Evolutionary conservation across 2,797 vertebrate genomes (phyloP).

Genomic region (Alosa sapidissima): DNA sequence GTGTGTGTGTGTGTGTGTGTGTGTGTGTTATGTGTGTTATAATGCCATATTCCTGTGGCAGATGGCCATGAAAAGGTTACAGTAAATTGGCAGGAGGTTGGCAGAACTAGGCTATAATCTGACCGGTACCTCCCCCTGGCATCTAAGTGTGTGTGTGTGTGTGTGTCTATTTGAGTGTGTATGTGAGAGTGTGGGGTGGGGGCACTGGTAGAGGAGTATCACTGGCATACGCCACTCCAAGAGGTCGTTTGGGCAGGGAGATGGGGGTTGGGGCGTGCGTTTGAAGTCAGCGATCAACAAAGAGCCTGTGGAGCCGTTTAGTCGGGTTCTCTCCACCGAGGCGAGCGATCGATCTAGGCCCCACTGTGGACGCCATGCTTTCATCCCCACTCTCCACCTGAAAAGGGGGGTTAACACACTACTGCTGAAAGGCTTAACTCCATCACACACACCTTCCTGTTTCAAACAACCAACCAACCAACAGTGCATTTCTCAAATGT

Average conservation of each 20-base stretch:
- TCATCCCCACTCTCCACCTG: background rate
- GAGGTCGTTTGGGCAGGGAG: slow-evolving; percentile 5
- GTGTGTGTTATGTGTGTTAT: background rate
- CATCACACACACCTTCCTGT: background rate
- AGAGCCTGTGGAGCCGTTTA: background rate
- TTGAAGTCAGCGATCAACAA: slow-evolving; percentile 3
- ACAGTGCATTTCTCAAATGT: background rate
- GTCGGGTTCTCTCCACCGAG: background rate
- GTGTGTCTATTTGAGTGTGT: background rate
- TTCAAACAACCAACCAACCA: background rate
- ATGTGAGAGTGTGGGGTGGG: too few species aligned
- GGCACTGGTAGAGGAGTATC: background rate
- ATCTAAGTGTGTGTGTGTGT: background rate
- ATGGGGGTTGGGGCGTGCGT: background rate
- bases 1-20: background rate
- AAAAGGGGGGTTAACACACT: background rate
- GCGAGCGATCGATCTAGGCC: background rate
- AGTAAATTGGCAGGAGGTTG: slow-evolving; percentile 55
- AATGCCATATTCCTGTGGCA: slow-evolving; percentile 52
- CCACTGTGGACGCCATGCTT: background rate
- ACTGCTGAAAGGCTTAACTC: background rate
- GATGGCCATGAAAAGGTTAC: slow-evolving; percentile 71
- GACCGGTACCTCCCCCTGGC: slow-evolving; percentile 1
- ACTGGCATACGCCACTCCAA: background rate
- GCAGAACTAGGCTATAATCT: slow-evolving; percentile 57